Evolutionary conservation across 2,888 invertebrate species (phyloP).

Genomic region (Idaea aversata): DNA sequence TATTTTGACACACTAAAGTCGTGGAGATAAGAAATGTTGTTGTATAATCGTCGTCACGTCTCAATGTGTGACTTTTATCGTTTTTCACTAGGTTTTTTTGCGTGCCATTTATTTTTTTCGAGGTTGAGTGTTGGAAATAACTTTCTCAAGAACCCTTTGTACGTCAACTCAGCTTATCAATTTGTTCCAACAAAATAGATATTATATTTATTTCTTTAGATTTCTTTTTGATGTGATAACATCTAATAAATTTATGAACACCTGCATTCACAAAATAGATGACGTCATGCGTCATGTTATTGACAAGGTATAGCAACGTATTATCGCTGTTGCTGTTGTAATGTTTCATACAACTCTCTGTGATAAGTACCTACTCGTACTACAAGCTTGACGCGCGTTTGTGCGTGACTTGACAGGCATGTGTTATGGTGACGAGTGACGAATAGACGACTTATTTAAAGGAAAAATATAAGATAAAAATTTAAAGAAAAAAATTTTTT

Average conservation of each 20-base stretch:
- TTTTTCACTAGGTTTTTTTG: conserved; percentile 33
- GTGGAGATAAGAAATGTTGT: conserved; percentile 47
- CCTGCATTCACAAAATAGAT: no score
- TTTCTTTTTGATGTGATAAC: conserved; percentile 12
- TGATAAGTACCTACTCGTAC: no score
- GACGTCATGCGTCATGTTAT: no score
- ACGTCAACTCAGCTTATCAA: conserved; percentile 1
- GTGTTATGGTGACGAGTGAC: background rate
- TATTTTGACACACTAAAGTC: conserved; percentile 54
- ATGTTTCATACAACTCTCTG: no score
- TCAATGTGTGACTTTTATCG: conserved; percentile 45
- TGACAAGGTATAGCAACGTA: no score
- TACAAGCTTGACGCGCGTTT: no score
- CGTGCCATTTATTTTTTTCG: conserved; percentile 28
- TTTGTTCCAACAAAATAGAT: background rate
- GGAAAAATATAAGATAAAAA: no score
- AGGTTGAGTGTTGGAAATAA: conserved; percentile 28
- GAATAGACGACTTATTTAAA: no score
- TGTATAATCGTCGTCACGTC: conserved; percentile 42
- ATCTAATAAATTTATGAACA: no score
- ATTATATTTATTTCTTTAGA: no score
- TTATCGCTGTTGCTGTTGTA: no score
- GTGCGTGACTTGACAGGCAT: background rate
- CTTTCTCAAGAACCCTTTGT: conserved; percentile 21
- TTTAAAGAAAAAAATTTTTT: no score